Conservation (phyloP, 2,888 invertebrate genomes). For the Emesis furor region DNA sequence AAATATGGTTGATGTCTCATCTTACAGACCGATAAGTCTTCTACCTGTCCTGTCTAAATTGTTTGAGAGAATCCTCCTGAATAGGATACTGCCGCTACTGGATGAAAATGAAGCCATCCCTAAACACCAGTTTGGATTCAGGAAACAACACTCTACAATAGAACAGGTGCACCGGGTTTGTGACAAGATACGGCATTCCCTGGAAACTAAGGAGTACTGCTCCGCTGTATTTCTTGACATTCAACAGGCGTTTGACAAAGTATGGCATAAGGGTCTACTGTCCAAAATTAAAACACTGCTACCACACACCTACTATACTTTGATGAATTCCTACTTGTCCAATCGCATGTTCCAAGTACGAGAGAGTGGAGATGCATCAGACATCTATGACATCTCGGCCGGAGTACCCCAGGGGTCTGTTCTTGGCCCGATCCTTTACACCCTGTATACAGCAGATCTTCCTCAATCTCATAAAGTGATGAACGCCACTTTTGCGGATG, state of each 20-base stretch:
- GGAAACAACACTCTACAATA: constrained; percentile 23
- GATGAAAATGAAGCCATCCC: neutral
- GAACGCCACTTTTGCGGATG: constrained; percentile 20
- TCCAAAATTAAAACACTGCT: neutral
- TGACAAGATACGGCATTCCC: constrained; percentile 14
- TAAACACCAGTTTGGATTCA: constrained; percentile 39
- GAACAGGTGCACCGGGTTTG: constrained; percentile 28
- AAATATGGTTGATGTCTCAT: no score
- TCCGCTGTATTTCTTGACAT: constrained; percentile 8
- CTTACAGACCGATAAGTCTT: no score
- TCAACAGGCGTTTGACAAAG: neutral
- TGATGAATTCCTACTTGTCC: no score
- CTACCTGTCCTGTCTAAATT: no score
- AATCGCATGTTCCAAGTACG: no score
- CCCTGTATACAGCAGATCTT: constrained; percentile 14
- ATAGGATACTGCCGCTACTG: no score
- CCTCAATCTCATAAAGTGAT: neutral
- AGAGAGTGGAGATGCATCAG: no score
- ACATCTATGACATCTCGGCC: no score
- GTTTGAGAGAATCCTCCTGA: neutral
- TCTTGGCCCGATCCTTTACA: constrained; percentile 18
- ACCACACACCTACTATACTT: neutral
- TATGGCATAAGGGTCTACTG: neutral
- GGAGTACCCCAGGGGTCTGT: neutral
- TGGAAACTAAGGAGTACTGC: neutral